Percentiles rank a stretch among this genome's conserved stretches.
Evolutionary conservation across 2,888 invertebrate species (phyloP).

Genomic region (Callyntrura sp.): DNA sequence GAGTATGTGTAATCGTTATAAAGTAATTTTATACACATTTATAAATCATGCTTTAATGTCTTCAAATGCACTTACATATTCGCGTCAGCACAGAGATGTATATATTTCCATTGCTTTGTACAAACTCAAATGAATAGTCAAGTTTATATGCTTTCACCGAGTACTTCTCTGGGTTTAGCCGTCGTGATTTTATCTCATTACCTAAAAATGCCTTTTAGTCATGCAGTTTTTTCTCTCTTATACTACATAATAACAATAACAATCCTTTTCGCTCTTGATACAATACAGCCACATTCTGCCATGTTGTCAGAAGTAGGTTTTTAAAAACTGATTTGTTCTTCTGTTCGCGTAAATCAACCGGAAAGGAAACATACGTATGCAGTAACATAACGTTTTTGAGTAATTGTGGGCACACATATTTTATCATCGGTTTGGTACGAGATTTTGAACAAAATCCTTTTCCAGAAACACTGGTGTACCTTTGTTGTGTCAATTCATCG

Average conservation of each 20-base stretch:
- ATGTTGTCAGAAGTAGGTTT: conserved; percentile 5
- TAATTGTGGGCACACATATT: too few relatives aligned
- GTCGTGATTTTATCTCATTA: conserved; percentile 74
- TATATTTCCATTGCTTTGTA: not conserved
- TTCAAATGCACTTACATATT: not conserved
- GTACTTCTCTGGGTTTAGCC: conserved; percentile 67
- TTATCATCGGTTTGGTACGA: too few relatives aligned
- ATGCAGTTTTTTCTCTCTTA: conserved; percentile 60
- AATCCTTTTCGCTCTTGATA: not conserved
- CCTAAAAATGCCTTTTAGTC: conserved; percentile 71
- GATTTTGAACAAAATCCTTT: too few relatives aligned
- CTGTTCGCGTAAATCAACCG: too few relatives aligned
- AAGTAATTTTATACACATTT: not conserved
- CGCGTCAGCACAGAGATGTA: too few relatives aligned
- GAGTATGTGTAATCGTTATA: not conserved
- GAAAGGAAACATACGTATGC: too few relatives aligned
- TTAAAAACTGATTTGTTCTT: conserved; percentile 14
- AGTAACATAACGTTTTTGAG: too few relatives aligned
- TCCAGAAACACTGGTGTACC: too few relatives aligned
- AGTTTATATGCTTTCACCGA: not conserved
- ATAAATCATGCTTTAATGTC: conserved; percentile 16
- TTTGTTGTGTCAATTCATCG: too few relatives aligned
- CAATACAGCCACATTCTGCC: not conserved
- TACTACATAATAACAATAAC: conserved; percentile 51
- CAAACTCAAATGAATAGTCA: not conserved